Conservation (phyloP, 2,113 vertebrate species). For the Hemichromis elongatus region DNA sequence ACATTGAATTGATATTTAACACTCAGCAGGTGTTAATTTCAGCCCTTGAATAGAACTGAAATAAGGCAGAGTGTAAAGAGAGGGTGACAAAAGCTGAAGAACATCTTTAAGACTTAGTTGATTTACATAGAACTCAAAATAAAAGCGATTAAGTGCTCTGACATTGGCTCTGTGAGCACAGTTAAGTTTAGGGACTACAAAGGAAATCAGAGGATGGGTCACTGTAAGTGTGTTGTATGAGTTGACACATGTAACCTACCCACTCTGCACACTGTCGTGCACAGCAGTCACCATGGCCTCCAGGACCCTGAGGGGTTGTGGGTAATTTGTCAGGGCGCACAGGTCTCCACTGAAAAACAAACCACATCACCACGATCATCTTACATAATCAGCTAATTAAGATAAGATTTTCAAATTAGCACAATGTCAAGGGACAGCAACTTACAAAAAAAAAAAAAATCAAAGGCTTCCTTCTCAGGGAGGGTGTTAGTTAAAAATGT, state of each 20-base stretch:
- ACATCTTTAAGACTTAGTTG: not conserved
- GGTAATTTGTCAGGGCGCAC: slow-evolving; percentile 54
- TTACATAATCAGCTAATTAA: slow-evolving; percentile 36
- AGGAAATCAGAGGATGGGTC: not conserved
- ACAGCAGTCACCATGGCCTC: slow-evolving; percentile 71
- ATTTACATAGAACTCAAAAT: not conserved
- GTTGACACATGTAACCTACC: slow-evolving; percentile 45
- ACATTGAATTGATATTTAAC: slow-evolving; percentile 1
- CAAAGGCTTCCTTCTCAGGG: slow-evolving; percentile 14
- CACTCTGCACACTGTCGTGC: slow-evolving; percentile 63
- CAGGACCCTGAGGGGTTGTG: slow-evolving; percentile 65
- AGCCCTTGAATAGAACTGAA: not conserved
- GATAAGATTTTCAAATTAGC: slow-evolving; percentile 31
- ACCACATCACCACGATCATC: slow-evolving; percentile 10
- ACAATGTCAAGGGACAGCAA: slow-evolving; percentile 11
- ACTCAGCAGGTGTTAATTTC: not conserved
- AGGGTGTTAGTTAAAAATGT: slow-evolving; percentile 12
- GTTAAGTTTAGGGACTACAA: not conserved
- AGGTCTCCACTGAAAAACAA: slow-evolving; percentile 64
- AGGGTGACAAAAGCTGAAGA: not conserved
- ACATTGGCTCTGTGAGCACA: not conserved
- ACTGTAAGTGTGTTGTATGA: not conserved
- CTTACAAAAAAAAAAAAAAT: not conserved
- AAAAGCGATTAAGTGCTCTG: not conserved
- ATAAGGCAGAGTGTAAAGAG: not conserved